These are phyloP conservation scores for Athene noctua DNA, from an alignment of 2,113 vertebrate species.

Conservation along the genomic window DNA sequence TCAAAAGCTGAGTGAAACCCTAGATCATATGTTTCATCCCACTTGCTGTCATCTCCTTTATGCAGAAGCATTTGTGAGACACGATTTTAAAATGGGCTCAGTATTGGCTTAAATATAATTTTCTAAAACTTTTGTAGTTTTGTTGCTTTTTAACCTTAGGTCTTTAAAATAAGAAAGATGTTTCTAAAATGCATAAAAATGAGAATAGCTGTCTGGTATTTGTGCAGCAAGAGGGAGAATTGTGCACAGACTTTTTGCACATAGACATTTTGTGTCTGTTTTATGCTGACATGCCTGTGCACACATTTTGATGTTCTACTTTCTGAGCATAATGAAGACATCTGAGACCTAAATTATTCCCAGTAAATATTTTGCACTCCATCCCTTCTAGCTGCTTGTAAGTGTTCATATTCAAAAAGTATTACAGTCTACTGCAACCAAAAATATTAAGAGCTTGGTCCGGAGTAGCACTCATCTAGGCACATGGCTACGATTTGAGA, in stretches of 20 bases:
- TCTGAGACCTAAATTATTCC: not conserved
- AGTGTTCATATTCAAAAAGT: not conserved
- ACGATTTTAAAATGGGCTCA: not conserved
- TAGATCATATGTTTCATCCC: not conserved
- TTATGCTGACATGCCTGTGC: not conserved
- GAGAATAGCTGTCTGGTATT: not conserved
- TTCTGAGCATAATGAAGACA: conserved; percentile 25
- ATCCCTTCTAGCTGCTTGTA: conserved; percentile 9
- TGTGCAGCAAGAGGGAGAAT: not conserved
- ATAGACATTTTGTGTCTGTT: not conserved
- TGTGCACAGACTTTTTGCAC: not conserved
- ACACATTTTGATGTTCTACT: conserved; percentile 8
- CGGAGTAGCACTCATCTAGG: not conserved
- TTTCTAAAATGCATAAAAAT: not conserved
- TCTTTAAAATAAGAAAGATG: not conserved
- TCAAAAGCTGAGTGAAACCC: not conserved
- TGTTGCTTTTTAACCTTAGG: not conserved
- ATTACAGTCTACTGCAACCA: not conserved
- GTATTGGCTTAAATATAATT: not conserved
- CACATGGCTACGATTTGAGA: not conserved
- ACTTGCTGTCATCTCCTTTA: not conserved
- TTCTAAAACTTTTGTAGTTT: not conserved
- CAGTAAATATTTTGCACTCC: not conserved
- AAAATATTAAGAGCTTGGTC: not conserved
- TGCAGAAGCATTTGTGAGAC: not conserved